A percentile compares a stretch with the other conserved stretches of the same genome.
Evolutionary conservation across 2,888 invertebrate species (phyloP).

Genomic region (Cantharis flavilabris): DNA sequence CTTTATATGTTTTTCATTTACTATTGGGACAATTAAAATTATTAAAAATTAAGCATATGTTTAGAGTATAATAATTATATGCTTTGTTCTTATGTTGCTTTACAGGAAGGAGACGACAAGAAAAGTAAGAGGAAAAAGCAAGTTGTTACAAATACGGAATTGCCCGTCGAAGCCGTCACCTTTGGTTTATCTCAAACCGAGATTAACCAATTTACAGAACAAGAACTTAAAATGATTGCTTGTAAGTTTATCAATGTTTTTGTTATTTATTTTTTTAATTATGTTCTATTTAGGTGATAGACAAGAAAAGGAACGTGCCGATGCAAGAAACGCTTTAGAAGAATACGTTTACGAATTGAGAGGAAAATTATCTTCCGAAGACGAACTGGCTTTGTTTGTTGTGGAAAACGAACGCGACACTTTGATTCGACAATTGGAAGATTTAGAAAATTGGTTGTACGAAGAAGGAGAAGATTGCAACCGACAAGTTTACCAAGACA

Average conservation of each 20-base stretch:
- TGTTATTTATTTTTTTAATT: neutral
- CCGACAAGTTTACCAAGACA: slow-evolving; percentile 71
- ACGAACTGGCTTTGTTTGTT: slow-evolving; percentile 76
- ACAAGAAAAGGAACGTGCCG: slow-evolving; percentile 92
- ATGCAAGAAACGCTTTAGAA: slow-evolving; percentile 95
- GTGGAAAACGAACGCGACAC: slow-evolving; percentile 68
- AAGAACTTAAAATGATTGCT: slow-evolving; percentile 58
- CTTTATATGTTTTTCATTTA: neutral
- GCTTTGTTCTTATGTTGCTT: neutral
- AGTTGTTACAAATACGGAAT: slow-evolving; percentile 78
- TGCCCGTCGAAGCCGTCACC: slow-evolving; percentile 79
- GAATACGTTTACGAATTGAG: slow-evolving; percentile 98
- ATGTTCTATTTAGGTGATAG: slow-evolving; percentile 73
- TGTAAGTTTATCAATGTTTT: slow-evolving; percentile 25
- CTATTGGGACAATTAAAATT: neutral
- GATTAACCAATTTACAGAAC: slow-evolving; percentile 75
- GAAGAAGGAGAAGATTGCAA: slow-evolving; percentile 95
- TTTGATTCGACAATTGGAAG: slow-evolving; percentile 72
- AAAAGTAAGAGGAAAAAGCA: slow-evolving; percentile 77
- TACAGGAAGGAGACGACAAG: slow-evolving; percentile 61
- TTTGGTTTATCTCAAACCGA: slow-evolving; percentile 74
- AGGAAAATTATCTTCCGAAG: slow-evolving; percentile 80
- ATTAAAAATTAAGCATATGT: neutral
- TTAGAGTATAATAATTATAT: neutral
- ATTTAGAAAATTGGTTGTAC: slow-evolving; percentile 96